Conservation (phyloP, 1,140 invertebrate genomes). For the Saccostrea glomerata region DNA sequence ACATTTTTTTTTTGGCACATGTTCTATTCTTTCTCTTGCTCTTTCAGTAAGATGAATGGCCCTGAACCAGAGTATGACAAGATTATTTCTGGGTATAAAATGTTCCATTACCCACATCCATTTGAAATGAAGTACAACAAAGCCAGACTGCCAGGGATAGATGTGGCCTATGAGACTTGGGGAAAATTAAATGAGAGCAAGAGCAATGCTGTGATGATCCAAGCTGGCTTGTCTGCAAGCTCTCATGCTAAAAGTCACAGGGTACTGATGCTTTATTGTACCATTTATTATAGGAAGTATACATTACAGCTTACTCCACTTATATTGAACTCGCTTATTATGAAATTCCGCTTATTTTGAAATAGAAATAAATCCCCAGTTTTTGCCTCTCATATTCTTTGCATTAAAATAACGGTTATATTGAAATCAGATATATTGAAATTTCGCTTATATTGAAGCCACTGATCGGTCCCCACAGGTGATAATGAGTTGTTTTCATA, state of each 20-base stretch:
- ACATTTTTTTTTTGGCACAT: no score
- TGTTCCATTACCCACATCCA: constrained; percentile 66
- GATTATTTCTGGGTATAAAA: constrained; percentile 73
- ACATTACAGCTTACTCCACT: no score
- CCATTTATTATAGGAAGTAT: neutral
- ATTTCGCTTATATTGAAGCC: no score
- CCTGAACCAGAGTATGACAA: constrained; percentile 78
- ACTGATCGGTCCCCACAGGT: no score
- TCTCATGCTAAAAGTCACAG: constrained; percentile 78
- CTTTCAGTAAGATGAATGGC: constrained; percentile 68
- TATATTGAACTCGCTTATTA: no score
- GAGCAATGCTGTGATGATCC: constrained; percentile 77
- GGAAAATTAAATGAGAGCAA: constrained; percentile 76
- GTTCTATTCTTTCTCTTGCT: constrained; percentile 5
- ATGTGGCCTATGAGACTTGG: constrained; percentile 79
- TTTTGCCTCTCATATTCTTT: no score
- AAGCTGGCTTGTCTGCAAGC: constrained; percentile 77
- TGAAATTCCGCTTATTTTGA: no score
- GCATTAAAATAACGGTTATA: no score
- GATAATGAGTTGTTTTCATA: no score
- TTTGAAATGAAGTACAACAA: constrained; percentile 74
- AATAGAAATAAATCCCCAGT: no score
- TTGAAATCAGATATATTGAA: no score
- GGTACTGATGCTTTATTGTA: constrained; percentile 54
- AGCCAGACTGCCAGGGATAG: constrained; percentile 72